Base-by-base conservation (phyloP, 2,888 invertebrate species). In the Pollenia amentaria region DNA sequence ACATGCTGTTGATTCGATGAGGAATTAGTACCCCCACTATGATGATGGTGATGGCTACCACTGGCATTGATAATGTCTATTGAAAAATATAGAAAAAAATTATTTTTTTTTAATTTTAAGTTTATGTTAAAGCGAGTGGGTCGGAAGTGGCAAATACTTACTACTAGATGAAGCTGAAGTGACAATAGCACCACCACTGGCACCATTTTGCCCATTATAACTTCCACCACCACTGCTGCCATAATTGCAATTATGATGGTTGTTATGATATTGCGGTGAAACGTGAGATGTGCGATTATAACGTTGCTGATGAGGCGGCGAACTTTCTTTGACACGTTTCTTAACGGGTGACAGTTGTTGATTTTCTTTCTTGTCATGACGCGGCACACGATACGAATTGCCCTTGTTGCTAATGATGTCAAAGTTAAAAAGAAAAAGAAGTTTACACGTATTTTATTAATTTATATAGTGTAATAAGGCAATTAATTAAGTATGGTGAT, bases 341-440 rank as follows among this genome's bases (percentile, higher is more conserved):
- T 99, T 99, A 40, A 99, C 98, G 2, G 99, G 99, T 90, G 98
- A 98, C 90, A 99, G 94, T 92, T 98, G 98, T 80, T 97, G 97
- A 80, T 97, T 96, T 92, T 96, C 96, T 93, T 98, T 97, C 93
- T 97, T 97, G 91, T 97, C 96, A 89, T 95, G 93, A 65, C 93
- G 93, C 87, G 93, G 93, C 89, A 93, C 93, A 90, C 93, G 93
- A 94, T 91, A 93, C 81, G 92, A 92, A 89, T 92, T 92, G 89
- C 92, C 91, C 89, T 92, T 92, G 91, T 92, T 92, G 81, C 87
- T 90, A 84, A 46, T 64, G 64, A 53, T 53, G 21, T 7, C 40
- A 51, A 42, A 42, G 14, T 48, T 38, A 21, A 21, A 38, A 76
- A 14, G 42, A 89, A 73, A 79, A 11, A 14, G 65, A 16, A 75